Base-by-base conservation (phyloP, 2,888 invertebrate genomes). In the Masnerella sp. region DNA sequence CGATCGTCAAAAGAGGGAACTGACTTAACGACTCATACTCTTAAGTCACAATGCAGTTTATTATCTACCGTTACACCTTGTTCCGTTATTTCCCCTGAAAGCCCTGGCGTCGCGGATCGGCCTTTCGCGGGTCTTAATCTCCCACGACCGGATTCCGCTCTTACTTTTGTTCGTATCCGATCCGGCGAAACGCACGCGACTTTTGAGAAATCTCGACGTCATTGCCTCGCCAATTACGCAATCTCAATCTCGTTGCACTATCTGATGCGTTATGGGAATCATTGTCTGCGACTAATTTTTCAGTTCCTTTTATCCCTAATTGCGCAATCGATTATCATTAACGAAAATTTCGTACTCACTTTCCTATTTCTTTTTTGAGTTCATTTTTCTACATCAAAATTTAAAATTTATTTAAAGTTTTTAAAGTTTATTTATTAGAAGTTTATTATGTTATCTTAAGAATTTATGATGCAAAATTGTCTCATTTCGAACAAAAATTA, bases 61-160 rank as follows among this genome's bases (percentile, higher is more conserved):
- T 72, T 72, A 72, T 72, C 72, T 72, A 72, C 67, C 65, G 72
- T 72, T 72, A 72, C 72, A 72, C 72, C 72, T 72, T 51, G 56
- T 72, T 59, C 72, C 72, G 72, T 72, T 72, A 72, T 42, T 61
- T 30, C 64, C 28, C 17, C 49, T 52, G 52, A 59, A 58, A 59
- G 56, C 47, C 20, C 11, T 38, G 52, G 52, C 64, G 40, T 54
- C 65, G 61, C 49, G 42, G 42, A 67, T 67, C 67, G 40, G 72
- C 72, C 67, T 73, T 61, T 62, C 61, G 56, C 72, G 56, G 67
- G 67, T 49, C 36, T 62, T 40, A 67, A 67, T 73, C 72, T 73
- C 72, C 72, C 72, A 73, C 67, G 67, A 56, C 67, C 59, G 65
- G 38, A 67, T 73, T 67, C 52, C 72, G 72, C 72, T 73, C 72